Evolutionary conservation across 2,888 invertebrate genomes (phyloP).

Genomic region (Macrophya alboannulata): DNA sequence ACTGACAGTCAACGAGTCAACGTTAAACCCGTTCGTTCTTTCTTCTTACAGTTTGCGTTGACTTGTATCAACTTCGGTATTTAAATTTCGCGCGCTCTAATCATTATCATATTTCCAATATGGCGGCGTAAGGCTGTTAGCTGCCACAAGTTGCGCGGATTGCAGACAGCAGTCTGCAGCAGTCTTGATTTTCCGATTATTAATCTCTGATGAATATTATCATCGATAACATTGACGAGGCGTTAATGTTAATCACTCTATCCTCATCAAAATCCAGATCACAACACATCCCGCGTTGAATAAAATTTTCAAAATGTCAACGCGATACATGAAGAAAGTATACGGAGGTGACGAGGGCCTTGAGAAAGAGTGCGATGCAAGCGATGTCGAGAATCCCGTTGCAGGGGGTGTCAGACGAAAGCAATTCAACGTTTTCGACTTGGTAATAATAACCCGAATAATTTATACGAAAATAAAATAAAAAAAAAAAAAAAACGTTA

Average conservation of each 20-base stretch:
- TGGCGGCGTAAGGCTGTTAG: neutral
- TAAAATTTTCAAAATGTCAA: conserved; percentile 81
- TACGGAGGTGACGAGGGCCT: conserved; percentile 83
- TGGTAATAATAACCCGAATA: conserved; percentile 81
- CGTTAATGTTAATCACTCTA: neutral
- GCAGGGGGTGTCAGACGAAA: conserved; percentile 82
- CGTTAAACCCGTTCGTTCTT: no score
- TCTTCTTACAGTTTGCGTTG: no score
- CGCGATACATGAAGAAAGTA: conserved; percentile 85
- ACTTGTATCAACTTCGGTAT: neutral
- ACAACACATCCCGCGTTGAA: neutral
- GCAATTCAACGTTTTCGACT: conserved; percentile 85
- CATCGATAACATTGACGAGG: neutral
- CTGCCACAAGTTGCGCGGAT: conserved; percentile 32
- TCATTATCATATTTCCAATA: neutral
- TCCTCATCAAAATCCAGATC: neutral
- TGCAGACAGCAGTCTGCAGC: neutral
- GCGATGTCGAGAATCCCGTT: conserved; percentile 81
- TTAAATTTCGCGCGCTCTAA: neutral
- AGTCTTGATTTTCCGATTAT: neutral
- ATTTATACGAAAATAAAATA: conserved; percentile 38
- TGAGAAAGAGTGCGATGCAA: conserved; percentile 81
- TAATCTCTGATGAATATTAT: neutral
- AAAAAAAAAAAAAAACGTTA: neutral
- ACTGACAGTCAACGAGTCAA: no score